Evolutionary conservation across 2,113 vertebrate species (phyloP).

Genomic region (Oriolus oriolus): DNA sequence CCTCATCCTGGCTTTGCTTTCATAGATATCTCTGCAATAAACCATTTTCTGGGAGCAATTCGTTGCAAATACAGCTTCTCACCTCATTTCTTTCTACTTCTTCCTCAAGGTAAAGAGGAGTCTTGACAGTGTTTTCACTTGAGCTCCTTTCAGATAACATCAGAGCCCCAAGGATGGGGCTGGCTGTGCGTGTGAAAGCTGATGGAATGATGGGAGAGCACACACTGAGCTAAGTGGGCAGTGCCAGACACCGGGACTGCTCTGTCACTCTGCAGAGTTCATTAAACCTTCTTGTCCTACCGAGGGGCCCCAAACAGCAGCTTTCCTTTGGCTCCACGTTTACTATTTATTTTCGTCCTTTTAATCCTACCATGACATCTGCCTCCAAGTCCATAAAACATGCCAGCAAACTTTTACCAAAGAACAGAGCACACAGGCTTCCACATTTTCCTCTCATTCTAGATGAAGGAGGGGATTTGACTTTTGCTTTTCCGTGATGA

Average conservation of each 20-base stretch:
- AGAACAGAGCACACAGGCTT: neutral
- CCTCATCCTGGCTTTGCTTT: neutral
- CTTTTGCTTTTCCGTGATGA: neutral
- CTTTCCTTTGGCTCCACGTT: neutral
- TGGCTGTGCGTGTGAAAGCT: neutral
- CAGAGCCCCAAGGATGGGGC: neutral
- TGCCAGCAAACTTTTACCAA: neutral
- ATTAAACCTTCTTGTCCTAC: neutral
- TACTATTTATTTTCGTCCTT: neutral
- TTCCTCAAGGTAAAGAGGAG: constrained; percentile 27
- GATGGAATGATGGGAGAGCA: neutral
- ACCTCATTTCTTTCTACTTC: constrained; percentile 22
- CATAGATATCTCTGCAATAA: neutral
- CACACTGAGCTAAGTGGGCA: neutral
- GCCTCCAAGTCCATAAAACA: neutral
- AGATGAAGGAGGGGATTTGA: neutral
- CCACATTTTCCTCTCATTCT: neutral
- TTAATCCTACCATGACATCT: neutral
- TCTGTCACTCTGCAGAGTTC: neutral
- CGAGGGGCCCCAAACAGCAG: neutral
- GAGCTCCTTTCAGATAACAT: neutral
- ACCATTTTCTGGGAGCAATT: constrained; percentile 25
- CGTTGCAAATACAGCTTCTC: constrained; percentile 31
- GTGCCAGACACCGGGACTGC: neutral
- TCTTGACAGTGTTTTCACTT: constrained; percentile 1